Conservation (phyloP, 2,113 vertebrate species). For the Azemiops feae region DNA sequence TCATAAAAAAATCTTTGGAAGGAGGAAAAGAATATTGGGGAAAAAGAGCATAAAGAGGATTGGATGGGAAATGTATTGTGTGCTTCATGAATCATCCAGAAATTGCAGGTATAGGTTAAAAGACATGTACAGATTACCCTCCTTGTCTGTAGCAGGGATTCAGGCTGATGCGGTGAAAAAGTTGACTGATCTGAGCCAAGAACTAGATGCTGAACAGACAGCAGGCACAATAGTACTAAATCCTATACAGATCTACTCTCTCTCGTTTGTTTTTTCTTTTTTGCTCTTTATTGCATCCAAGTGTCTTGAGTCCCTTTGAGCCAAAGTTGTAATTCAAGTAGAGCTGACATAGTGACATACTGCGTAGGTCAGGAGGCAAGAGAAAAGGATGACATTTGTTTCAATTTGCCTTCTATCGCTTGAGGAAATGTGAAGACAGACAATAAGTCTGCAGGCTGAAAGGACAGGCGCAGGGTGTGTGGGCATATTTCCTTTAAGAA, state of each 20-base stretch:
- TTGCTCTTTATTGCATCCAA: neutral
- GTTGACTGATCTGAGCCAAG: neutral
- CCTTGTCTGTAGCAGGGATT: neutral
- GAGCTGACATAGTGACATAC: constrained; percentile 10
- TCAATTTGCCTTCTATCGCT: constrained; percentile 50
- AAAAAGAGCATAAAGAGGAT: neutral
- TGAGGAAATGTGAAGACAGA: constrained; percentile 61
- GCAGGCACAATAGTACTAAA: neutral
- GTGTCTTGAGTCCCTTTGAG: neutral
- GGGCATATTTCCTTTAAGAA: constrained; percentile 45
- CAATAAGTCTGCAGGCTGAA: constrained; percentile 43
- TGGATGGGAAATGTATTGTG: neutral
- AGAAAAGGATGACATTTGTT: constrained; percentile 42
- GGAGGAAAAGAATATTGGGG: neutral
- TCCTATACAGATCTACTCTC: neutral
- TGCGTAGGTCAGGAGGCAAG: constrained; percentile 32
- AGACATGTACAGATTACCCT: neutral
- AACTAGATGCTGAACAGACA: neutral
- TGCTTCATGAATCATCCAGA: neutral
- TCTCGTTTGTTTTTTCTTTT: neutral
- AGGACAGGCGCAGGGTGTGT: constrained; percentile 23
- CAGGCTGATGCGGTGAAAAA: neutral
- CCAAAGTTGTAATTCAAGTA: constrained; percentile 35
- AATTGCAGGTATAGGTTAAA: neutral
- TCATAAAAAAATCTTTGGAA: neutral